A percentile compares a stretch with the other conserved stretches of the same genome.
These are phyloP conservation scores for Dendrocopos noguchii DNA, from an alignment of 2,113 vertebrate species.

Conservation along the genomic window DNA sequence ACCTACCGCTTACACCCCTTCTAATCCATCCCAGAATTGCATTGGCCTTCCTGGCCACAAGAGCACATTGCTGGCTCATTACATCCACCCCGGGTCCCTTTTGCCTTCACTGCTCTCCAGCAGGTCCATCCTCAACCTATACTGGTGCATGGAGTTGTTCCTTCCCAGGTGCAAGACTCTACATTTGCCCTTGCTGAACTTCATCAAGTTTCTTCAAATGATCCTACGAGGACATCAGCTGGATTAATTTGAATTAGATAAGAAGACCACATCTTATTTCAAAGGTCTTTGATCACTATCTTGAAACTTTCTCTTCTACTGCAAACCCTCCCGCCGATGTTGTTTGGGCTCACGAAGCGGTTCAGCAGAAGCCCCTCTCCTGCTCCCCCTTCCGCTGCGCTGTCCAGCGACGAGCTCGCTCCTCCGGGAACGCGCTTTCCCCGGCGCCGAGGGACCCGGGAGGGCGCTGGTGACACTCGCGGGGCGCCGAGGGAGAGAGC, in stretches of 20 bases:
- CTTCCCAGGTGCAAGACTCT: no score
- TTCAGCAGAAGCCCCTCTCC: background rate
- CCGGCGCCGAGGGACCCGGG: background rate
- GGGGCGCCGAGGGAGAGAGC: background rate
- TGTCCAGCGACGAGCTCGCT: rapidly evolving
- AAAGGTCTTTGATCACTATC: background rate
- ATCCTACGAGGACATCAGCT: background rate
- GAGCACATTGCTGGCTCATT: no score
- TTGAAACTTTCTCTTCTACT: background rate
- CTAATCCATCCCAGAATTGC: no score
- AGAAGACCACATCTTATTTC: background rate
- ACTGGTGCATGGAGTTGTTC: no score
- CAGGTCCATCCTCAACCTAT: no score
- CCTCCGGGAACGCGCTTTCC: background rate
- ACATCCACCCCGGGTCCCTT: no score
- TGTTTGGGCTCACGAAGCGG: rapidly evolving
- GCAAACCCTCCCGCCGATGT: background rate
- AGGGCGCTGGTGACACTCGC: background rate
- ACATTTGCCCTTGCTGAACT: no score
- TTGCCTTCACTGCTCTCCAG: no score
- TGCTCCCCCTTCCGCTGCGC: background rate
- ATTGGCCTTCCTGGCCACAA: no score
- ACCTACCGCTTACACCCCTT: no score
- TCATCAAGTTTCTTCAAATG: no score
- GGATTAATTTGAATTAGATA: background rate